These are phyloP conservation scores for Pollachius pollachius DNA, from an alignment of 2,113 vertebrate species.

Conservation along the genomic window DNA sequence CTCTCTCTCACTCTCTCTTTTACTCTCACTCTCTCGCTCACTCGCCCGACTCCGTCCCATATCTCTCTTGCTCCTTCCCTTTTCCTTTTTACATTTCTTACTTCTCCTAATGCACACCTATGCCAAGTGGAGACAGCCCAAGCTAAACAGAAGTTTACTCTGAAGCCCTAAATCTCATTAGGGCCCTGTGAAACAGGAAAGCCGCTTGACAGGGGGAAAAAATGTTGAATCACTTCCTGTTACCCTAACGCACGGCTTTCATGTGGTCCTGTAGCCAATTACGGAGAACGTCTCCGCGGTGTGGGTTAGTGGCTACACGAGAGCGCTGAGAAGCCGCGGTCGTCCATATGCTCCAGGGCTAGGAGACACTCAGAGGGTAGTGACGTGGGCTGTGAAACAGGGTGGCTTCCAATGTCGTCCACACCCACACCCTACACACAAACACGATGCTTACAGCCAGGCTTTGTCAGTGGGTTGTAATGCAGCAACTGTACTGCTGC, in stretches of 20 bases:
- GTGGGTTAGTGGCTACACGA: slow-evolving; percentile 37
- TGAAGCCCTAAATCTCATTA: slow-evolving; percentile 63
- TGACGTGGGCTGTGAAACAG: no score
- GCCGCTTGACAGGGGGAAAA: slow-evolving; percentile 49
- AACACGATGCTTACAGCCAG: no score
- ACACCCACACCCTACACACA: no score
- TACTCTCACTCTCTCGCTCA: slow-evolving; percentile 2
- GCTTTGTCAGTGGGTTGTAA: no score
- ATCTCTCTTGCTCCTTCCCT: slow-evolving; percentile 4
- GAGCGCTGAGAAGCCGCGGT: slow-evolving; percentile 39
- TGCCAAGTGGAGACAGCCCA: slow-evolving; percentile 60
- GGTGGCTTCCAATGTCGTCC: no score
- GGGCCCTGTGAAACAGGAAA: slow-evolving; percentile 43
- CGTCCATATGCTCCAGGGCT: no score
- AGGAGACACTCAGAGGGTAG: no score
- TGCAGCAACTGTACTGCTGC: no score
- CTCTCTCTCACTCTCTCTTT: slow-evolving; percentile 7
- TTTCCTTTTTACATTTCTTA: slow-evolving; percentile 4
- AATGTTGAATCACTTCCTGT: slow-evolving; percentile 63
- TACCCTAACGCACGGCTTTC: slow-evolving; percentile 56
- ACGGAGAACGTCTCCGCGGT: slow-evolving; percentile 43
- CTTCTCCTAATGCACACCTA: slow-evolving; percentile 5
- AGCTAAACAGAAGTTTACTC: slow-evolving; percentile 60
- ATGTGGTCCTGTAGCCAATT: slow-evolving; percentile 56
- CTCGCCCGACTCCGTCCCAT: not conserved